These are phyloP conservation scores for Cantharis lateralis DNA, from an alignment of 2,888 invertebrate genomes.

Conservation along the genomic window DNA sequence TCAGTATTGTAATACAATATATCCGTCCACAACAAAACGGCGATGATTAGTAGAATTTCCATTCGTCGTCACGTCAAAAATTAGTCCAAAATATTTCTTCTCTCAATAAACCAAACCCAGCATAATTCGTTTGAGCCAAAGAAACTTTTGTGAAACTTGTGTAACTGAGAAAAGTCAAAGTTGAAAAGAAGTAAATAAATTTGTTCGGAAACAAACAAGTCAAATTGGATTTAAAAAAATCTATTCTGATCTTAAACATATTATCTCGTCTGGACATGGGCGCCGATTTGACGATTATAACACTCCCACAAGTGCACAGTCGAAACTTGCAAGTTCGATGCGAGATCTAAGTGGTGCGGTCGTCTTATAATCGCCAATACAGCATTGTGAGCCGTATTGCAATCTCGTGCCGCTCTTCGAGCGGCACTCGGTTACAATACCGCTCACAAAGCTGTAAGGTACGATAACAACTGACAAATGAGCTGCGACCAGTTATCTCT, in stretches of 20 bases:
- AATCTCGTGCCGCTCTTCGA: too few relatives aligned
- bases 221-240: background rate
- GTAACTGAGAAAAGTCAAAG: background rate
- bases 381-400: too few relatives aligned
- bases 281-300: conserved; percentile 42
- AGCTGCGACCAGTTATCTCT: conserved; percentile 52
- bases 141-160: background rate
- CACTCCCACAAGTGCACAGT: too few relatives aligned
- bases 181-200: background rate
- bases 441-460: too few relatives aligned
- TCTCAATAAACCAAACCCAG: background rate
- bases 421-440: too few relatives aligned
- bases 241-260: conserved; percentile 3
- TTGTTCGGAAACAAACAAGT: background rate
- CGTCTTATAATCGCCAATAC: too few relatives aligned
- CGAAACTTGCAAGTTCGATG: too few relatives aligned
- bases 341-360: too few relatives aligned
- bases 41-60: too few relatives aligned
- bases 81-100: background rate
- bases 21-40: too few relatives aligned
- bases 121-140: background rate
- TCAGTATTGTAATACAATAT: too few relatives aligned
- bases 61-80: too few relatives aligned
- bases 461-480: conserved; percentile 54
- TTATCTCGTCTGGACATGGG: conserved; percentile 36